These are phyloP conservation scores for Thripadectes ignobilis DNA, from an alignment of 2,797 vertebrate species.

Conservation along the genomic window DNA sequence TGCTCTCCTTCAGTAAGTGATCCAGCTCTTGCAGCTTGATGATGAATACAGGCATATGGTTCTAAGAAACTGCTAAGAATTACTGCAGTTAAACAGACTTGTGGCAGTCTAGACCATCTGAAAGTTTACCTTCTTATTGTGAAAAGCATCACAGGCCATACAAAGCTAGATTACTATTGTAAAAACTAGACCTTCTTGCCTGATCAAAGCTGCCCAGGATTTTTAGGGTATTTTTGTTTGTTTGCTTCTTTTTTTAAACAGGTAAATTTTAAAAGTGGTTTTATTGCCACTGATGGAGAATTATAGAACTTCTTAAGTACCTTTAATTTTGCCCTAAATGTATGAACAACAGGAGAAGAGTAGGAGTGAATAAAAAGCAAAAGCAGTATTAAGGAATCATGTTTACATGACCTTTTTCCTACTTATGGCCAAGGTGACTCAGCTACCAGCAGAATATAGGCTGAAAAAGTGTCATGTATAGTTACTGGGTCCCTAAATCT, in stretches of 20 bases:
- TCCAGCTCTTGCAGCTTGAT: not conserved
- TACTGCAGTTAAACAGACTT: not conserved
- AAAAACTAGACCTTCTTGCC: not conserved
- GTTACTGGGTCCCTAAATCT: not conserved
- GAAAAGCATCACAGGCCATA: not conserved
- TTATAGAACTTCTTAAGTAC: not conserved
- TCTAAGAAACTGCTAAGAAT: not conserved
- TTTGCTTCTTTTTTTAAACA: not conserved
- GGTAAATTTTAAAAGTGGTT: not conserved
- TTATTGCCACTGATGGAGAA: not conserved
- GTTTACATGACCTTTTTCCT: not conserved
- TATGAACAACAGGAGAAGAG: not conserved
- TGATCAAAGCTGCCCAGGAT: not conserved
- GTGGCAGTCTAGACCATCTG: not conserved
- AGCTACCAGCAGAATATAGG: accelerated
- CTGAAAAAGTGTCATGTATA: accelerated
- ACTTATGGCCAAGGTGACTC: not conserved
- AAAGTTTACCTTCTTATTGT: not conserved
- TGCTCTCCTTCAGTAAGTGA: not conserved
- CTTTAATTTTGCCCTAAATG: not conserved
- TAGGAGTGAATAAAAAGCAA: not conserved
- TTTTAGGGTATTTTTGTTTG: too few species aligned
- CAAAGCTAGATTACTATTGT: not conserved
- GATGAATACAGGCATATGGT: not conserved
- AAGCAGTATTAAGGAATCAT: not conserved